Evolutionary conservation across 2,797 vertebrate species (phyloP).

Genomic region (Odontamblyopus lacepedii): DNA sequence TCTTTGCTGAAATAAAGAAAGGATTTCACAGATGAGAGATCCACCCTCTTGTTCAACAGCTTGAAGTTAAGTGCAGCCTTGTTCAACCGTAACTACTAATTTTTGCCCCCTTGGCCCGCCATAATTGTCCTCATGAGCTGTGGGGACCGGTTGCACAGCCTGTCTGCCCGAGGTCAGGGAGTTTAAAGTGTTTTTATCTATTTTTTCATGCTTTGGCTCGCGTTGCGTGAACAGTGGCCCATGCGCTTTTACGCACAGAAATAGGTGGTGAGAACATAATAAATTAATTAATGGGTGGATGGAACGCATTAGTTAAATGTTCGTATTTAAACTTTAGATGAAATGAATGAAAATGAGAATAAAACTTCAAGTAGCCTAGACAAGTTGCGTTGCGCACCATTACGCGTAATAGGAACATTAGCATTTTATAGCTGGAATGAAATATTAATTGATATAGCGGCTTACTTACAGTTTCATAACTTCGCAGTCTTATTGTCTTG

Average conservation of each 20-base stretch:
- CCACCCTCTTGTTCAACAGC: slow-evolving; percentile 53
- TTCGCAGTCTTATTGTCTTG: slow-evolving; percentile 67
- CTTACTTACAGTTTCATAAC: slow-evolving; percentile 74
- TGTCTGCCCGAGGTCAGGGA: slow-evolving; percentile 77
- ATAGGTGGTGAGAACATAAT: slow-evolving; percentile 5
- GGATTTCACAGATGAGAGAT: slow-evolving; percentile 32
- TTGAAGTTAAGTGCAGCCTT: slow-evolving; percentile 60
- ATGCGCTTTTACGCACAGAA: slow-evolving; percentile 29
- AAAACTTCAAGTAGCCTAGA: slow-evolving; percentile 20
- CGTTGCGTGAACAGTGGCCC: slow-evolving; percentile 44
- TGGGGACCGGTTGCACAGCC: slow-evolving; percentile 84
- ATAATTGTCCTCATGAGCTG: slow-evolving; percentile 83
- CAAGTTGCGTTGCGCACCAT: neutral
- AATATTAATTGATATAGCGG: slow-evolving; percentile 17
- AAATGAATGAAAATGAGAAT: slow-evolving; percentile 15
- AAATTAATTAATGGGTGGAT: neutral
- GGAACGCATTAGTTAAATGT: neutral
- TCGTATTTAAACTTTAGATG: neutral
- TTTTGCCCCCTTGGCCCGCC: slow-evolving; percentile 55
- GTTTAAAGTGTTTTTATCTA: slow-evolving; percentile 78
- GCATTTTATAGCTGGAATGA: neutral
- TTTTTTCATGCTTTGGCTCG: slow-evolving; percentile 60
- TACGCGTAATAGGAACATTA: neutral
- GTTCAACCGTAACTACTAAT: slow-evolving; percentile 57
- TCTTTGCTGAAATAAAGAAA: neutral